These are phyloP conservation scores for Caenorhabditis remanei DNA, from an alignment of 1,140 invertebrate species.

Conservation along the genomic window DNA sequence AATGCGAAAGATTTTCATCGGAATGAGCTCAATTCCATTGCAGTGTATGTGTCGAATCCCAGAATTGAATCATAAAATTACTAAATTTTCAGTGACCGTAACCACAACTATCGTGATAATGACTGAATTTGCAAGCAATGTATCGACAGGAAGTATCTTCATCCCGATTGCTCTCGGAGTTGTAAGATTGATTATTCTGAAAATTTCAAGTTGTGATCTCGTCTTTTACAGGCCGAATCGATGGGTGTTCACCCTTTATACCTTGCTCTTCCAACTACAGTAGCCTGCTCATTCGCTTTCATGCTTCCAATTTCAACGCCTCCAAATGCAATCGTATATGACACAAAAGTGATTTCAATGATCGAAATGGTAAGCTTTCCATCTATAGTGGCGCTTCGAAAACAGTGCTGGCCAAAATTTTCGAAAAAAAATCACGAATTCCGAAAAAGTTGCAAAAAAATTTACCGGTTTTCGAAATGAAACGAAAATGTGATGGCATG, in stretches of 20 bases:
- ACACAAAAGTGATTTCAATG: slow-evolving; percentile 78
- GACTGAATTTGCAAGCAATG: slow-evolving; percentile 65
- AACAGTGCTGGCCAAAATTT: too few relatives aligned
- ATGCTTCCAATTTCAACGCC: slow-evolving; percentile 79
- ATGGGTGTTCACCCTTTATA: slow-evolving; percentile 85
- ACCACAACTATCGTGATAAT: slow-evolving; percentile 57
- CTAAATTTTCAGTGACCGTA: neutral
- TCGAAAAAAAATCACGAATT: too few relatives aligned
- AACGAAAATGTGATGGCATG: too few relatives aligned
- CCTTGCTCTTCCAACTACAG: slow-evolving; percentile 87
- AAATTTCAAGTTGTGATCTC: slow-evolving; percentile 19
- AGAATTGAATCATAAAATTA: neutral
- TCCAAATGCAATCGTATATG: slow-evolving; percentile 81
- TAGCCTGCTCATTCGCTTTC: slow-evolving; percentile 85
- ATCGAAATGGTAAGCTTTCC: slow-evolving; percentile 77
- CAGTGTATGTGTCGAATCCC: neutral
- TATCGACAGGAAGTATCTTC: slow-evolving; percentile 64
- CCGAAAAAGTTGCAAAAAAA: too few relatives aligned
- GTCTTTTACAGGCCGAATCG: slow-evolving; percentile 78
- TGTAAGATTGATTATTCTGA: neutral
- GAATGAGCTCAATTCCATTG: slow-evolving; percentile 33
- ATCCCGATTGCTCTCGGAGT: slow-evolving; percentile 62
- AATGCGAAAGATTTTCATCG: slow-evolving; percentile 27
- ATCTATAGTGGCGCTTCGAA: too few relatives aligned
- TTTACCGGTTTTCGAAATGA: too few relatives aligned